phyloP scores from a whole-genome alignment of 1,140 invertebrate species.

The Achroia grisella region DNA sequence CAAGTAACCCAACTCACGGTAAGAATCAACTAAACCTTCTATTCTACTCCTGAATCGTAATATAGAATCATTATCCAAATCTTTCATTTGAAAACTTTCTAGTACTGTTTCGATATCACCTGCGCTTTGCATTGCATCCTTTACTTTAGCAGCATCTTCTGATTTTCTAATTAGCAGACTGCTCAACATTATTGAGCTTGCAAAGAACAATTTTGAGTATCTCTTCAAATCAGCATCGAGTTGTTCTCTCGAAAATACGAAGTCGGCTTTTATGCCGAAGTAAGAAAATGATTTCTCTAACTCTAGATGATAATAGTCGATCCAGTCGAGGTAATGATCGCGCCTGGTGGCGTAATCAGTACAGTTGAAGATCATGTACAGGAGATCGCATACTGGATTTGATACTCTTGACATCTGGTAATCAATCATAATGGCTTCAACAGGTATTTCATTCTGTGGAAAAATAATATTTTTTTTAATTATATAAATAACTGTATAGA shows the following conservation, averaged over 20 bases:
- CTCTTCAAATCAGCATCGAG: slow-evolving; percentile 17
- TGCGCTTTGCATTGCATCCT: slow-evolving; percentile 5
- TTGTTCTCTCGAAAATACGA: slow-evolving; percentile 15
- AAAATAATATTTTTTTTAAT: too few species aligned
- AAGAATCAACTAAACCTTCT: slow-evolving; percentile 10
- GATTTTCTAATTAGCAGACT: slow-evolving; percentile 7
- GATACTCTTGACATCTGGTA: slow-evolving; percentile 9
- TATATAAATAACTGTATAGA: too few species aligned
- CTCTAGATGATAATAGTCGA: slow-evolving; percentile 18
- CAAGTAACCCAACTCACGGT: slow-evolving; percentile 6
- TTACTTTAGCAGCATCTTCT: slow-evolving; percentile 7
- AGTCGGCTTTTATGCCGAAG: slow-evolving; percentile 10
- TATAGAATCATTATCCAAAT: background rate
- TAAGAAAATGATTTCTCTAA: slow-evolving; percentile 10
- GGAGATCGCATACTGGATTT: slow-evolving; percentile 16
- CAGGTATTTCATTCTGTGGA: background rate
- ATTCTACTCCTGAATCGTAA: slow-evolving; percentile 6
- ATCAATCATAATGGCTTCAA: background rate
- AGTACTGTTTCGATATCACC: background rate
- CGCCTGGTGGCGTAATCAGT: slow-evolving; percentile 13
- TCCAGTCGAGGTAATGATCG: slow-evolving; percentile 18
- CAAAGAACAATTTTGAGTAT: slow-evolving; percentile 11
- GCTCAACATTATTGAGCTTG: background rate
- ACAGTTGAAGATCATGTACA: slow-evolving; percentile 21
- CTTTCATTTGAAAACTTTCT: background rate